Evolutionary conservation across 2,888 invertebrate species (phyloP).

Genomic region (Leptothorax acervorum): DNA sequence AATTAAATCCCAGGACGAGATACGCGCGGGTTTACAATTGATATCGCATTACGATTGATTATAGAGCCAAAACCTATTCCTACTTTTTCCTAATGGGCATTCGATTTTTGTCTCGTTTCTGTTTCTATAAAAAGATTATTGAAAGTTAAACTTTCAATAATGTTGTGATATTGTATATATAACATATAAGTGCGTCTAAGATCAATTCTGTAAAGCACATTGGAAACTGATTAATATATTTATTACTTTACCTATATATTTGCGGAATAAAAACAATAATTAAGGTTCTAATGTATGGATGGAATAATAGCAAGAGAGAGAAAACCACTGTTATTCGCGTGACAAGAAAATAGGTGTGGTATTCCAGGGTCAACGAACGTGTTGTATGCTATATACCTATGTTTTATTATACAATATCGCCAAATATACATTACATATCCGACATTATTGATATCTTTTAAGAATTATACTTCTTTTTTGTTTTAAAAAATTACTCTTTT

Average conservation of each 20-base stretch:
- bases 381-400: neutral
- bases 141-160: neutral
- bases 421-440: neutral
- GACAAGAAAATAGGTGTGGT: constrained; percentile 10
- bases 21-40: constrained; percentile 10
- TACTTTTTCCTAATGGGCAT: neutral
- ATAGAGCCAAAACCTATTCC: neutral
- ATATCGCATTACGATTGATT: constrained; percentile 42
- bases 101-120: neutral
- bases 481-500: neutral
- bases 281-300: neutral
- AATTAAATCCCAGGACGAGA: constrained; percentile 47
- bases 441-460: neutral
- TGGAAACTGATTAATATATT: neutral
- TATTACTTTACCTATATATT: neutral
- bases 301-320: neutral
- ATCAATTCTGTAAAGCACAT: neutral
- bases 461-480: neutral
- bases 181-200: neutral
- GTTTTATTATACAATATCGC: neutral
- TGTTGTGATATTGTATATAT: neutral
- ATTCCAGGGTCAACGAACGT: constrained; percentile 4
- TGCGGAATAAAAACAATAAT: neutral
- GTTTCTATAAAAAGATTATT: neutral
- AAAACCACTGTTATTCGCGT: neutral